A percentile compares a stretch with the other conserved stretches of the same genome.
Evolutionary conservation across 92 coral and sea anemone species (phyloP).

Genomic region (Hydrozoanthus gracilis): DNA sequence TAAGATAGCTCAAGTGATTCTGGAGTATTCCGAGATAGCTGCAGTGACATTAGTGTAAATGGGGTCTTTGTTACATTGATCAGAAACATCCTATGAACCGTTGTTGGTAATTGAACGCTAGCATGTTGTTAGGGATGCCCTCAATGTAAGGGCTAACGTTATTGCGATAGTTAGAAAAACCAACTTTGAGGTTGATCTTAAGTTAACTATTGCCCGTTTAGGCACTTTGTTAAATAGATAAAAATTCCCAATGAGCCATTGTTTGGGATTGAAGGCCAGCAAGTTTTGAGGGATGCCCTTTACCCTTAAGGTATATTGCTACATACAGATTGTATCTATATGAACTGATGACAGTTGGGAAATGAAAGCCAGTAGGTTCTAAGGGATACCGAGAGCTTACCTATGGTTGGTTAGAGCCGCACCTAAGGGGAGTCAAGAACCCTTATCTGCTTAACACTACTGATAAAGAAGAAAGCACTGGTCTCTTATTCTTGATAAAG

Average conservation of each 20-base stretch:
- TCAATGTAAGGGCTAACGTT: slow-evolving; percentile 63
- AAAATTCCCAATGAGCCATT: slow-evolving; percentile 85
- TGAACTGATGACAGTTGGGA: too few species aligned
- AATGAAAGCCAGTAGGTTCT: too few species aligned
- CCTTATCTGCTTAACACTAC: too few species aligned
- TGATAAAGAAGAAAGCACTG: too few species aligned
- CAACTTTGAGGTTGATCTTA: too few species aligned
- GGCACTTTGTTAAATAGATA: slow-evolving; percentile 68
- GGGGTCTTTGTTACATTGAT: slow-evolving; percentile 68
- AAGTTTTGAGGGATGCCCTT: slow-evolving; percentile 80
- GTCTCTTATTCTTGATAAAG: too few species aligned
- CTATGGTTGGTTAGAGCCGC: too few species aligned
- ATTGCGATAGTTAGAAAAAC: too few species aligned
- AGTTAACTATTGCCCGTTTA: background rate
- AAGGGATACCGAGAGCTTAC: too few species aligned
- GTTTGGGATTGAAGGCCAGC: slow-evolving; percentile 84
- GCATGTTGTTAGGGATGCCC: slow-evolving; percentile 79
- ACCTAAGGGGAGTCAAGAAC: too few species aligned
- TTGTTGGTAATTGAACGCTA: slow-evolving; percentile 85
- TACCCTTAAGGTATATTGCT: slow-evolving; percentile 29
- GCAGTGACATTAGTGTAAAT: slow-evolving; percentile 68
- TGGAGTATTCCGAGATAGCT: slow-evolving; percentile 49
- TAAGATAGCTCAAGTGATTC: too few species aligned
- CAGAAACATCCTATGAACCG: slow-evolving; percentile 82
- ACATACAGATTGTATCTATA: too few species aligned